Evolutionary conservation across 2,797 vertebrate species (phyloP).

Genomic region (Nannoperca australis): DNA sequence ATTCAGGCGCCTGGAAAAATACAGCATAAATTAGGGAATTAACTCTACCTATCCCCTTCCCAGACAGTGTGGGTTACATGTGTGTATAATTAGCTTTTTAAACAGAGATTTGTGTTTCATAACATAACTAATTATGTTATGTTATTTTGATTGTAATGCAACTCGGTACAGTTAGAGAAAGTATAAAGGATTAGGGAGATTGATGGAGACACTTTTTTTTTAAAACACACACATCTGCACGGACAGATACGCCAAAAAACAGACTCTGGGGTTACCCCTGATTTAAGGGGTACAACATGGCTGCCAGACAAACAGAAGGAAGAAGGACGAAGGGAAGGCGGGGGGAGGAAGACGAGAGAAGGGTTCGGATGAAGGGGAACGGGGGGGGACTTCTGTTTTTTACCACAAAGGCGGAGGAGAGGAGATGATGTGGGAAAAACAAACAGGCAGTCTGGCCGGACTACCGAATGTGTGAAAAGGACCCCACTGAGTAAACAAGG

Average conservation of each 20-base stretch:
- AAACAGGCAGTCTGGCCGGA: slow-evolving; percentile 91
- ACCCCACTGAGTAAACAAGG: slow-evolving; percentile 90
- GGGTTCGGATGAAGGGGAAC: slow-evolving; percentile 60
- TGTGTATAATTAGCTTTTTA: slow-evolving; percentile 50
- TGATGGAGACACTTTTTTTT: slow-evolving; percentile 33
- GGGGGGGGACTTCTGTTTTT: slow-evolving; percentile 17
- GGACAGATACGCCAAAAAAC: slow-evolving; percentile 32
- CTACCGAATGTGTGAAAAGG: slow-evolving; percentile 92
- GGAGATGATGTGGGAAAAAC: slow-evolving; percentile 98
- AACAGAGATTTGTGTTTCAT: slow-evolving; percentile 52
- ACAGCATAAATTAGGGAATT: slow-evolving; percentile 75
- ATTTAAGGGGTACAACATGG: slow-evolving; percentile 80
- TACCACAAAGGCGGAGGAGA: slow-evolving; percentile 89
- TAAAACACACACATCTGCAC: slow-evolving; percentile 33
- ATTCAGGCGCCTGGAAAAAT: slow-evolving; percentile 94
- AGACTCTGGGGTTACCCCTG: slow-evolving; percentile 53
- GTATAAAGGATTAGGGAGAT: slow-evolving; percentile 21
- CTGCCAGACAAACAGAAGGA: slow-evolving; percentile 73
- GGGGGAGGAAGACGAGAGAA: slow-evolving; percentile 51
- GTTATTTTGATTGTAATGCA: slow-evolving; percentile 50
- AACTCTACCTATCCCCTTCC: slow-evolving; percentile 39
- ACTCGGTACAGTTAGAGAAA: slow-evolving; percentile 29
- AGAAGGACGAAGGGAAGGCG: slow-evolving; percentile 59
- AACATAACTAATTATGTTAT: slow-evolving; percentile 41
- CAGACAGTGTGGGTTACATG: slow-evolving; percentile 52